A percentile compares a stretch with the other conserved stretches of the same genome.
Evolutionary conservation across 1,140 invertebrate genomes (phyloP).

Genomic region (Nephotettix cincticeps): DNA sequence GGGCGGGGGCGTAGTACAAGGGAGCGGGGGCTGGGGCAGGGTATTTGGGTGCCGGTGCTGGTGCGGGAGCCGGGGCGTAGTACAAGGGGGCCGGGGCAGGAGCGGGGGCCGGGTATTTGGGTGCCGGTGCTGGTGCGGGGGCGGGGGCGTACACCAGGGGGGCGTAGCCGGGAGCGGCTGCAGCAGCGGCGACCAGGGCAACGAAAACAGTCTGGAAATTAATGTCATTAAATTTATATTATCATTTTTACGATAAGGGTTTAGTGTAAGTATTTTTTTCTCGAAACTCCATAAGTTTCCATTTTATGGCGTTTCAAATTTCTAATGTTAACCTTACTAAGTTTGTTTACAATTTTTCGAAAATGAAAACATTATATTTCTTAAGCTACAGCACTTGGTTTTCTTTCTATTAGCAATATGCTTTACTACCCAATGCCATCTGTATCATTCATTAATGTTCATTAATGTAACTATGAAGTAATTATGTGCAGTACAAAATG

Average conservation of each 20-base stretch:
- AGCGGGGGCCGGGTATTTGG: not conserved
- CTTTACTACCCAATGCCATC: too few relatives aligned
- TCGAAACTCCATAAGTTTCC: too few relatives aligned
- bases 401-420: too few relatives aligned
- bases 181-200: not conserved
- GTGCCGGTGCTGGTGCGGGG: not conserved
- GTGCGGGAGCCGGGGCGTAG: not conserved
- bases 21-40: not conserved
- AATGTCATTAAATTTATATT: not conserved
- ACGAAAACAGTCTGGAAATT: slow-evolving; percentile 1
- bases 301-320: too few relatives aligned
- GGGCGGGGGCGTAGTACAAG: not conserved
- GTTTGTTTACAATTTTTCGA: not conserved
- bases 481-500: too few relatives aligned
- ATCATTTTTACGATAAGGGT: not conserved
- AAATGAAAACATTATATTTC: too few relatives aligned
- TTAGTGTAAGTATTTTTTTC: not conserved
- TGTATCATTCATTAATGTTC: too few relatives aligned
- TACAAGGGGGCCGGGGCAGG: not conserved
- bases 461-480: too few relatives aligned
- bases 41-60: not conserved
- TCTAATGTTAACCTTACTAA: not conserved
- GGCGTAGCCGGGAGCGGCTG: not conserved
- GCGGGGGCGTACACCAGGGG: slow-evolving; percentile 2
- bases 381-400: not conserved